Base-by-base conservation (phyloP, 37 sponge, comb jelly and placozoan species). In the Crambe crambe region DNA sequence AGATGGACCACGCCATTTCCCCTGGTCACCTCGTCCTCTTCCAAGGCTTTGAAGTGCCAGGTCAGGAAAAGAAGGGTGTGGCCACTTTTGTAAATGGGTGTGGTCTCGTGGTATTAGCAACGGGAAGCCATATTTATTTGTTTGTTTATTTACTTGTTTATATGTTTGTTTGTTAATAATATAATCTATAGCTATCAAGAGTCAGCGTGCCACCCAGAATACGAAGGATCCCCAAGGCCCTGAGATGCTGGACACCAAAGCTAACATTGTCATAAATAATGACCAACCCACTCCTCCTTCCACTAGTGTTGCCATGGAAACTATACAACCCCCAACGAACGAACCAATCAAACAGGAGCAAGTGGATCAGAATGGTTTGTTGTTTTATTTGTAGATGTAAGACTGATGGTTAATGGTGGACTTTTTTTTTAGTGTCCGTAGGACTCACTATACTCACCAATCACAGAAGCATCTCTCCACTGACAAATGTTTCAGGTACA, bases 1-100 rank as follows among this genome's bases (percentile, higher is more conserved):
- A 72, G 32, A 63, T 56, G 0, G 74, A 82, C 67, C 83, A 88
- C 35, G 47, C 84, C 57, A 81, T 79, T 15, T 75, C 67, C 27
- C 42, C 70, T 6, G 44, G 67, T 38, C 80, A 76, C 69, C 74
- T 79, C 44, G 86, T 72, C 8, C 65, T 86, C 27, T 35, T 86
- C 25, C 73, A 74, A 63, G 86, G 86, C 38, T 79, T 86, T 35
- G 36, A 70, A 32, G 22, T 86, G 10, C 68, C 72, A 51, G 63
- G 86, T 86, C 32, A 70, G 38, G 39, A 36, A 15, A 27, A 8
- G 15, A 29, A 8, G 63, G 6, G n/a, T 23, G 6, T 47, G 51
- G 51, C 51, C 51, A 47, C 6, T 12, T 47, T 12, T 47, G 6
- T 47, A 12, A n/a, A n/a, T n/a, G n/a, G n/a, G n/a, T n/a, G n/a